Evolutionary conservation across 2,797 vertebrate genomes (phyloP).

Genomic region (Numenius phaeopus): DNA sequence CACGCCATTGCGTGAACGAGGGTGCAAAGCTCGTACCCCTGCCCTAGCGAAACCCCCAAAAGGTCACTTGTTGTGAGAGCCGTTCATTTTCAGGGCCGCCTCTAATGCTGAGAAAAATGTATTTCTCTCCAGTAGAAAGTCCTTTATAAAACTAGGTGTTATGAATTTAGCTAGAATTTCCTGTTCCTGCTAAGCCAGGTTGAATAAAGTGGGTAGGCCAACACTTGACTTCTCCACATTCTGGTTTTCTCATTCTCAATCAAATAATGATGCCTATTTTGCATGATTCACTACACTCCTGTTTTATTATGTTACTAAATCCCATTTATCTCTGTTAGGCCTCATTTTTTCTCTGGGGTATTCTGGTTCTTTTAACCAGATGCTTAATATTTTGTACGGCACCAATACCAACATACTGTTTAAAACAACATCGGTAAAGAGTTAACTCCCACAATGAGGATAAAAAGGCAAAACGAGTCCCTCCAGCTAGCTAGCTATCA

Average conservation of each 20-base stretch:
- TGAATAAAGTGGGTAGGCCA: neutral
- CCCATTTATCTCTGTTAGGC: neutral
- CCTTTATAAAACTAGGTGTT: neutral
- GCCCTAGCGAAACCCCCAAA: neutral
- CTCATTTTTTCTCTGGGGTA: neutral
- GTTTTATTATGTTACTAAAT: neutral
- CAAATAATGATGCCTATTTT: neutral
- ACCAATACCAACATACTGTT: neutral
- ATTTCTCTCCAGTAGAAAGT: neutral
- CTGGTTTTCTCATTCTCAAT: neutral
- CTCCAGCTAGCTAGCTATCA: neutral
- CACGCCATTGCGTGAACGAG: fast-evolving
- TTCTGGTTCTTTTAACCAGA: neutral
- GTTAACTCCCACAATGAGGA: neutral
- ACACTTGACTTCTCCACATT: neutral
- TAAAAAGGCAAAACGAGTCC: slow-evolving; percentile 5
- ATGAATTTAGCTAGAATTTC: neutral
- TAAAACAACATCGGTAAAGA: neutral
- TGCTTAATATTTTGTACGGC: neutral
- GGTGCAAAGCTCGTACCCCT: neutral
- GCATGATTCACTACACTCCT: neutral
- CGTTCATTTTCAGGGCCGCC: neutral
- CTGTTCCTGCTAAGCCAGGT: neutral
- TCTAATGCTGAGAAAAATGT: neutral
- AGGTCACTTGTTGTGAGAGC: neutral